Conservation (phyloP, 2,797 vertebrate genomes). For the Dicrostonyx torquatus region DNA sequence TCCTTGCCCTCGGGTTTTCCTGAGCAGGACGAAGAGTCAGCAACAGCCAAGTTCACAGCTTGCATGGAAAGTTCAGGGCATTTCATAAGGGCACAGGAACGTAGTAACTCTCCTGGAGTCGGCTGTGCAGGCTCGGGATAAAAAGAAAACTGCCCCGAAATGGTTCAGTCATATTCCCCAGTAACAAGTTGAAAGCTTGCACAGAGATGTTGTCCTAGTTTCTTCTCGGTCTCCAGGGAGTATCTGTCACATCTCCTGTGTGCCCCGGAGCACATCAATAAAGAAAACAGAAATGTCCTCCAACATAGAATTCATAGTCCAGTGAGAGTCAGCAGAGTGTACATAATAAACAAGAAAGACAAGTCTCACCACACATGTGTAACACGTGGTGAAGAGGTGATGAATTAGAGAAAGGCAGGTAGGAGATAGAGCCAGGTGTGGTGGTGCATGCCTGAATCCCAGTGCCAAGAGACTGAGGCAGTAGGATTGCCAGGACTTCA, state of each 20-base stretch:
- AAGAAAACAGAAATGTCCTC: not conserved
- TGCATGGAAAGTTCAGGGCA: not conserved
- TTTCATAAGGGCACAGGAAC: constrained; percentile 1
- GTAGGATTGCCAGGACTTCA: not conserved
- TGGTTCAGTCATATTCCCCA: not conserved
- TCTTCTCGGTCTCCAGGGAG: not conserved
- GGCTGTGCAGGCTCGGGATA: not conserved
- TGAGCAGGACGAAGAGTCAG: not conserved
- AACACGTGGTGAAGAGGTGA: not conserved
- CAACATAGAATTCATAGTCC: not conserved
- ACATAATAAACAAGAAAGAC: not conserved
- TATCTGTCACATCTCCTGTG: not conserved
- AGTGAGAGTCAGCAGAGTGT: not conserved
- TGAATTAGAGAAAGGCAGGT: not conserved
- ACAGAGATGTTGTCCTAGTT: not conserved
- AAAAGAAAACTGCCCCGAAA: not conserved
- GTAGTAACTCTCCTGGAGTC: constrained; percentile 50
- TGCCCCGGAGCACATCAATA: not conserved
- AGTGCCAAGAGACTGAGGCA: not conserved
- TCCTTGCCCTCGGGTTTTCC: constrained; percentile 66
- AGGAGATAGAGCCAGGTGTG: not conserved
- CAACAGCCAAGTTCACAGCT: constrained; percentile 44
- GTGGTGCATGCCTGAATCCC: not conserved
- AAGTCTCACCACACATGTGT: not conserved
- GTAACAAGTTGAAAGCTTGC: not conserved